Evolutionary conservation across 1,140 invertebrate genomes (phyloP), one percentile per base, ranked within the genome.

Genomic region (Zaprionus africanus): DNA sequence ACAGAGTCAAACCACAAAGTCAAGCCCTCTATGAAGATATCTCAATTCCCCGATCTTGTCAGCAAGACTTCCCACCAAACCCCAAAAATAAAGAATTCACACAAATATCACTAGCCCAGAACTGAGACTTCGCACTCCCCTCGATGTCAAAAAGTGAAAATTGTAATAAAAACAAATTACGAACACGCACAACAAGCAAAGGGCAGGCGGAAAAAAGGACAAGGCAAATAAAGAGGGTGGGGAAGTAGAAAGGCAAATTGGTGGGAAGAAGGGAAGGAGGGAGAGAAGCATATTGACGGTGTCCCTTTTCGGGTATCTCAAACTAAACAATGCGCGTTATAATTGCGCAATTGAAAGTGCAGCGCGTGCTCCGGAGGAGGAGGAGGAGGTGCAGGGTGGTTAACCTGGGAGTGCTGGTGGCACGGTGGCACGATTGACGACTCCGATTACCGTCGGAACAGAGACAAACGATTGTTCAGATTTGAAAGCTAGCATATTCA

Each of bases 91-190:
- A n/a, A 38, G 19, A 69, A 62, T 75, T 79, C 80, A 65, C 73
- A 70, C 69, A 81, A 84, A 77, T 78, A 79, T 78, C 77, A 81
- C 70, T 79, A 65, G 66, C 64, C 28, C 67, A 59, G 43, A 58
- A 41, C 64, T 17, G 41, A 46, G 62, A 61, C 28, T 73, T 58
- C 22, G 5, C 26, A 61, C 28, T 73, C 51, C 22, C 5, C 26
- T 28, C 65, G 65, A 51, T 57, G 53, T 31, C 38, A 61, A 78
- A 46, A 80, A 78, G 85, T 90, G 84, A 78, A 87, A 87, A 87
- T 87, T 87, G 81, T 87, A 90, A 90, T 87, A 71, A 90, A 90
- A 87, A 87, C 84, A 87, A 87, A 87, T 87, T 87, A 90, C 67
- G 26, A 72, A 72, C 84, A 83, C 69, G 77, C 78, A 83, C 51